These are phyloP conservation scores for Phacellophora camtschatica DNA, from an alignment of 30 jellyfish, hydroid and myxozoan species.

Conservation along the genomic window DNA sequence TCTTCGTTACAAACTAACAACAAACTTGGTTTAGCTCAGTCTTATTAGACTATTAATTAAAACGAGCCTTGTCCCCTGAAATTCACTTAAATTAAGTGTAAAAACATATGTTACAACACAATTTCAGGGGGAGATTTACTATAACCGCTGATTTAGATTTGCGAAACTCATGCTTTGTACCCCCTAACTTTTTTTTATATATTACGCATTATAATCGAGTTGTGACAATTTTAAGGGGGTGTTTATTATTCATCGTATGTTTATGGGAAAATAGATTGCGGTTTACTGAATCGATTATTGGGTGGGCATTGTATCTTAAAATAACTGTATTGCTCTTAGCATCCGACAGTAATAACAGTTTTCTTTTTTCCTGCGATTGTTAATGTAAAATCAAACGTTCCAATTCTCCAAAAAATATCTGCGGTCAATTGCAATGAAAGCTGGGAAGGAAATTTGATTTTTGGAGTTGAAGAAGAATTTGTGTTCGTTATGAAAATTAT, in stretches of 20 bases:
- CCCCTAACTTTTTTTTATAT: too few relatives aligned
- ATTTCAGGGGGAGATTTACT: too few relatives aligned
- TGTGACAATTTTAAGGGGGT: too few relatives aligned
- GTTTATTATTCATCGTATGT: background rate
- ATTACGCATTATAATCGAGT: too few relatives aligned
- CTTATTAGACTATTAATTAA: background rate
- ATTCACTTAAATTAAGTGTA: too few relatives aligned
- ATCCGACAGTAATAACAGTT: background rate
- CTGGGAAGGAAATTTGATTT: too few relatives aligned
- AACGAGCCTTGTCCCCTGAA: background rate
- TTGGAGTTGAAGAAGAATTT: too few relatives aligned
- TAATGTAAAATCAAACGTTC: background rate
- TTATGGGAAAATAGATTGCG: slow-evolving; percentile 52
- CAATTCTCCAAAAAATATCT: background rate
- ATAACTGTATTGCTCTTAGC: background rate
- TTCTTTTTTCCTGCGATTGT: background rate
- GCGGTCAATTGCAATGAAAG: background rate
- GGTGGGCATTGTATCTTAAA: slow-evolving; percentile 49
- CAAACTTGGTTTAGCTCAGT: background rate
- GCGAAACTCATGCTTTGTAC: too few relatives aligned
- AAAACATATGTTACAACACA: too few relatives aligned
- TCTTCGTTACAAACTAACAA: too few relatives aligned
- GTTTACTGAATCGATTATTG: slow-evolving; percentile 17
- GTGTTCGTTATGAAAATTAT: too few relatives aligned
- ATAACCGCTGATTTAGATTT: too few relatives aligned